Base-by-base conservation (phyloP, 1,140 invertebrate species). In the Trachymyrmex cornetzi region DNA sequence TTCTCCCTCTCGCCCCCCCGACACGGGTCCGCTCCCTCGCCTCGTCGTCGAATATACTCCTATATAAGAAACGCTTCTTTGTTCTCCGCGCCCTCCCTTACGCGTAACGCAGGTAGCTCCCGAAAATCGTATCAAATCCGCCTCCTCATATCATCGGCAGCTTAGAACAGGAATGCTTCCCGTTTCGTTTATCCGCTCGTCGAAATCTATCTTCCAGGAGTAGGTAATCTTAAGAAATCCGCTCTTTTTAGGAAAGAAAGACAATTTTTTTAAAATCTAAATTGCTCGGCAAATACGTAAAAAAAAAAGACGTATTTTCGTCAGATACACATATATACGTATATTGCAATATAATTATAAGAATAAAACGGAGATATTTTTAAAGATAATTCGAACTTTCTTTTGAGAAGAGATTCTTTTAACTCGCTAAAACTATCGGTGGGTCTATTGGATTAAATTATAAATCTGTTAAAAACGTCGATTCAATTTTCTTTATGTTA, bases 101-200 rank as follows among this genome's bases (percentile, higher is more conserved):
- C 48, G 63, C 74, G 75, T 77, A 85, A 85, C 61, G 34, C 84
- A 66, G 84, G 50, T 77, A 85, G 72, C 74, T 80, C 74, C 61
- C 61, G 30, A 80, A 80, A 85, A 64, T 30, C 80, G 55, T 63
- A 84, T 84, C 74, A 84, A 84, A 61, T 61, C 69, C 80, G 55
- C 38, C 69, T 44, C 44, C 38, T 30, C 7, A 12, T 63, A 48
- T 84, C 55, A 50, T 34, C 69, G 38, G 16, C 16, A 27, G 77
- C 38, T 55, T 55, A 53, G 24, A 61, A 75, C 48, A 57, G 22
- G 67, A 57, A 71, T 24, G 50, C 50, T 57, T 69, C 50, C 50
- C 53, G 50, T 22, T 27, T 27, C 34, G 14, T 24, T 19, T 24
- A 22, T 38, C 44, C 55, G 38, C 19, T 27, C 44, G 27, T 44